Conservation (phyloP, 2,113 vertebrate species). For the Hipposideros armiger region DNA sequence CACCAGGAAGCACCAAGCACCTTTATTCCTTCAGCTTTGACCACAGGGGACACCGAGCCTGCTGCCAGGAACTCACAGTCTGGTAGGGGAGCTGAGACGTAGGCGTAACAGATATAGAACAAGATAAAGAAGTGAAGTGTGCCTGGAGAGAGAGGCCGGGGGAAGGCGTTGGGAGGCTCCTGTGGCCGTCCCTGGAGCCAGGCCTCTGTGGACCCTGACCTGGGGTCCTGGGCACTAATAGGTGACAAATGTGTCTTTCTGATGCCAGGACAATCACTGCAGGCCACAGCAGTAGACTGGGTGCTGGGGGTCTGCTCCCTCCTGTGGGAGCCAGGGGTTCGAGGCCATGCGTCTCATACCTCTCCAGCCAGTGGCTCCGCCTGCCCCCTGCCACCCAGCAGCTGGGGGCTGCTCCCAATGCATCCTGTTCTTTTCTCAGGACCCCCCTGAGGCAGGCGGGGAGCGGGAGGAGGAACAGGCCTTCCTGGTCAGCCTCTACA, state of each 20-base stretch:
- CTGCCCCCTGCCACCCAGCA: background rate
- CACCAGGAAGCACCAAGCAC: no score
- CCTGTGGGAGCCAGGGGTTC: background rate
- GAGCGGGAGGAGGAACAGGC: slow-evolving; percentile 91
- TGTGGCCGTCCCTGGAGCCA: accelerated
- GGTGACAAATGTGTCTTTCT: background rate
- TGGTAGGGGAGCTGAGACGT: background rate
- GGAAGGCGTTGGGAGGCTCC: background rate
- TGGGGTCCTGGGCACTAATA: background rate
- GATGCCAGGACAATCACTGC: background rate
- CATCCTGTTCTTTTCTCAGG: slow-evolving; percentile 74
- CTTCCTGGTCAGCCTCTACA: slow-evolving; percentile 93
- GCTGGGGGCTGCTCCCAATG: slow-evolving; percentile 28
- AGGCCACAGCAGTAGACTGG: background rate
- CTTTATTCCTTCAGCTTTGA: background rate
- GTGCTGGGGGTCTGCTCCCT: background rate
- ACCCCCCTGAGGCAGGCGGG: slow-evolving; percentile 72
- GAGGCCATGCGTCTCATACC: background rate
- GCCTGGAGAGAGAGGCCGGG: background rate
- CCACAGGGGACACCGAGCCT: background rate
- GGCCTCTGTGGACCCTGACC: background rate
- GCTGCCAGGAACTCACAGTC: background rate
- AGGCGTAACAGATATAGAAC: background rate
- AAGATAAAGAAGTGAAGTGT: background rate
- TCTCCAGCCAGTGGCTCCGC: background rate